A percentile compares a stretch with the other conserved stretches of the same genome.
Conservation (phyloP, 2,113 vertebrate genomes). For the Spilogale gracilis region DNA sequence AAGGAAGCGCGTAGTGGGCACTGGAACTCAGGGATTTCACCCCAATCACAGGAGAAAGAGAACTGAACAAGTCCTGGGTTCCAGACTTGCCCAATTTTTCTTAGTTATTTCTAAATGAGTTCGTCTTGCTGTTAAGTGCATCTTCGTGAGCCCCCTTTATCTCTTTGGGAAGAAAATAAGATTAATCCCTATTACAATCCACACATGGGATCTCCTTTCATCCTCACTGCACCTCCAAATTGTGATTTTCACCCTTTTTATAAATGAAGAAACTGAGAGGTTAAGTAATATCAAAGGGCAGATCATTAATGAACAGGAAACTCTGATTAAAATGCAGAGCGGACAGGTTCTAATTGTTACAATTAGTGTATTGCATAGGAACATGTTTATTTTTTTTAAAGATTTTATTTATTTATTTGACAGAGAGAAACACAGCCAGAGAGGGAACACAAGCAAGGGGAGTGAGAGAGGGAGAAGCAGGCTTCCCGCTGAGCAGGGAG, state of each 20-base stretch:
- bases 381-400: not conserved
- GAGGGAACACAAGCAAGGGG: too few species aligned
- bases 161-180: not conserved
- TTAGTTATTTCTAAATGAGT: not conserved
- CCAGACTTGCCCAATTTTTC: not conserved
- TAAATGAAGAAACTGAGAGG: not conserved
- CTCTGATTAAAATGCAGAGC: not conserved
- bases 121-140: not conserved
- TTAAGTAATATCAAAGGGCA: not conserved
- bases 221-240: not conserved
- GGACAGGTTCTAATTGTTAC: not conserved
- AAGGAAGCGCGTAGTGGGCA: not conserved
- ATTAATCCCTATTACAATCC: not conserved
- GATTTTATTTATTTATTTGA: too few species aligned
- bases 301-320: not conserved
- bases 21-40: not conserved
- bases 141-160: not conserved
- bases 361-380: not conserved
- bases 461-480: too few species aligned
- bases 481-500: too few species aligned
- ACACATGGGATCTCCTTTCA: not conserved
- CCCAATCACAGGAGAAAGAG: not conserved
- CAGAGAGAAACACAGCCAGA: too few species aligned
- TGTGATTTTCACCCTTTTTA: not conserved
- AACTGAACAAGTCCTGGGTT: accelerated